Percentiles rank a stretch among this genome's conserved stretches.
phyloP scores from a whole-genome alignment of 2,113 vertebrate genomes.

The Cromileptes altivelis region DNA sequence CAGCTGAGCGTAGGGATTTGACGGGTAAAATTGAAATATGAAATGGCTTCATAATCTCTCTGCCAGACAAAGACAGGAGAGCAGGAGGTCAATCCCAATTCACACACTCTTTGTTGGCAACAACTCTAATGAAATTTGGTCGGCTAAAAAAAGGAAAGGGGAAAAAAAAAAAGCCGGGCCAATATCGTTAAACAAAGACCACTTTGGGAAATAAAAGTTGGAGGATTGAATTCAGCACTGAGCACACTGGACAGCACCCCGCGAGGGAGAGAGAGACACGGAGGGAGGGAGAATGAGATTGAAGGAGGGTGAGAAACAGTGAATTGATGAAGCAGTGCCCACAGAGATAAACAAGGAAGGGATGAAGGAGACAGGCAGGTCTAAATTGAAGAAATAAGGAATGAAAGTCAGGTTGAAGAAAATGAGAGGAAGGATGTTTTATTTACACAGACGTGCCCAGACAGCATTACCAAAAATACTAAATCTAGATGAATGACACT shows the following conservation, averaged over 20 bases:
- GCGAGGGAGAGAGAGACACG: background rate
- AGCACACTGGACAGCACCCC: background rate
- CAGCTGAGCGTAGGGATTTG: constrained; percentile 67
- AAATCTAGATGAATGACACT: no score
- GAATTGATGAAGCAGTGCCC: background rate
- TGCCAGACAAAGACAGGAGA: constrained; percentile 60
- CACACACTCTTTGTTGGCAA: constrained; percentile 43
- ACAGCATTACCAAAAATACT: no score
- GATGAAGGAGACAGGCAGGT: background rate
- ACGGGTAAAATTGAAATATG: constrained; percentile 71
- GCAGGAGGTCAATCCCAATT: constrained; percentile 55
- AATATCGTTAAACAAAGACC: constrained; percentile 41
- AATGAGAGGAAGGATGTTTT: background rate
- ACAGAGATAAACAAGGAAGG: background rate
- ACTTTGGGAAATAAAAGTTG: constrained; percentile 71
- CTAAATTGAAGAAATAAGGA: background rate
- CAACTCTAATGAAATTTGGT: constrained; percentile 59
- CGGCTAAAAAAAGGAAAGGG: background rate
- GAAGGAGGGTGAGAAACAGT: background rate
- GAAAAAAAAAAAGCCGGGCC: background rate
- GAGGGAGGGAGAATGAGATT: background rate
- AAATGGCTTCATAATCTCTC: constrained; percentile 75
- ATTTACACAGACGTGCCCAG: no score
- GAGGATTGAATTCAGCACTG: constrained; percentile 35
- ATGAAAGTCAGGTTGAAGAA: background rate